Percentiles rank a stretch among this genome's conserved stretches.
These are phyloP conservation scores for Coecobrya sp. DNA, from an alignment of 2,888 invertebrate species.

Conservation along the genomic window DNA sequence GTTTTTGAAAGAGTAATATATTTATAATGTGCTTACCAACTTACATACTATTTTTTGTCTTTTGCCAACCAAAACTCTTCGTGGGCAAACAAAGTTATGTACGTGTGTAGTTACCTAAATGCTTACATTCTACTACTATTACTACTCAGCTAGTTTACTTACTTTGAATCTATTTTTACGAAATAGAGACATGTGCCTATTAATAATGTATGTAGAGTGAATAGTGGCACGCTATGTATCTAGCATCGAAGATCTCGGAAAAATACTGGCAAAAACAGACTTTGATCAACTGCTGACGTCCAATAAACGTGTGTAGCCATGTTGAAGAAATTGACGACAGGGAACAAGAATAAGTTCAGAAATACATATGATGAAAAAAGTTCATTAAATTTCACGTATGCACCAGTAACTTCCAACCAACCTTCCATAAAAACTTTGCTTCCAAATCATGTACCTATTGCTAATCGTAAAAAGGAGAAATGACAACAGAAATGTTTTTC, in stretches of 20 bases:
- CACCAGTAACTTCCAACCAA: conserved; percentile 32
- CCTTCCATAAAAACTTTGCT: conserved; percentile 44
- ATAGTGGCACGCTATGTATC: conserved; percentile 27
- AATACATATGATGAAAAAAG: conserved; percentile 31
- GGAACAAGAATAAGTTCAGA: conserved; percentile 18
- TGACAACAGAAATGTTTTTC: background rate
- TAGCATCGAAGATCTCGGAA: background rate
- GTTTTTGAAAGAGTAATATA: background rate
- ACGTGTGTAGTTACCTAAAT: conserved; percentile 10
- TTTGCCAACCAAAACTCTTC: background rate
- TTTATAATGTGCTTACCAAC: conserved; percentile 8
- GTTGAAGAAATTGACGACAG: conserved; percentile 51
- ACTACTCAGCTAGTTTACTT: conserved; percentile 16
- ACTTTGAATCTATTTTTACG: conserved; percentile 42
- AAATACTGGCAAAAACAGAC: conserved; percentile 7
- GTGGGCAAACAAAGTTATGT: conserved; percentile 14
- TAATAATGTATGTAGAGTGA: conserved; percentile 28
- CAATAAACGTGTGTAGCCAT: conserved; percentile 50
- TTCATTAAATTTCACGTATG: conserved; percentile 61
- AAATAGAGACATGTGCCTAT: conserved; percentile 36
- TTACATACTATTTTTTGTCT: conserved; percentile 31
- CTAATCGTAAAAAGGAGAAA: conserved; percentile 40
- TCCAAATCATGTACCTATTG: conserved; percentile 28
- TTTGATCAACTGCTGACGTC: conserved; percentile 50
- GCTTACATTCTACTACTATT: background rate